Conservation (phyloP, 2,113 vertebrate species). For the Lamprologus ornatipinnis region DNA sequence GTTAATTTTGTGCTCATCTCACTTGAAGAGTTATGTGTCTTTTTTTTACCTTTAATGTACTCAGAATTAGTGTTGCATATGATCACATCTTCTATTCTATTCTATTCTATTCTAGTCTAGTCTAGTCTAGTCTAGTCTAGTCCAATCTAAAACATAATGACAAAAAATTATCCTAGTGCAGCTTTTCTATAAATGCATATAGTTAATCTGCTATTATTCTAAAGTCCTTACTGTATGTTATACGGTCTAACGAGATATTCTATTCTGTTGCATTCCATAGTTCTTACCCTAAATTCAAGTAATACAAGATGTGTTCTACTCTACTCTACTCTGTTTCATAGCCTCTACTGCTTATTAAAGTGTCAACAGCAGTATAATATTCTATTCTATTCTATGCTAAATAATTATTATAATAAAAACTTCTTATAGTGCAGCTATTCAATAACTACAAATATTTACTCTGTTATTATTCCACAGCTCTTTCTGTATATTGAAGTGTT, state of each 20-base stretch:
- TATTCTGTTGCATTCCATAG: background rate
- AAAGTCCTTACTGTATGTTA: background rate
- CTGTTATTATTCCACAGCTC: background rate
- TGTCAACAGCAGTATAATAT: background rate
- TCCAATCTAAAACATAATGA: background rate
- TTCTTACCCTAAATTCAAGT: background rate
- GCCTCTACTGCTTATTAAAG: background rate
- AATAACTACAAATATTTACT: background rate
- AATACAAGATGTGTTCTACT: background rate
- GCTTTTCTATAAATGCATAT: background rate
- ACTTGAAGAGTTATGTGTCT: background rate
- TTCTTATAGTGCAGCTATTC: background rate
- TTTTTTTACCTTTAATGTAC: background rate
- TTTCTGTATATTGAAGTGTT: background rate
- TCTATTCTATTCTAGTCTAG: accelerated
- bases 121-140: accelerated
- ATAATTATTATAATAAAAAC: background rate
- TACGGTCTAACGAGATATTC: background rate
- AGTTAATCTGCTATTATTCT: background rate
- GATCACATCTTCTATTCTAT: background rate
- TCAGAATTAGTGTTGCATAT: background rate
- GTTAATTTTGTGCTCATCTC: background rate
- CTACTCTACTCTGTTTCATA: background rate
- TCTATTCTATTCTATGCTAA: background rate
- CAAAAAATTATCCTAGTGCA: background rate